Percentiles rank a stretch among this genome's conserved stretches.
These are phyloP conservation scores for Thalassaphorura encarpata DNA, from an alignment of 1,140 invertebrate species.

Conservation along the genomic window DNA sequence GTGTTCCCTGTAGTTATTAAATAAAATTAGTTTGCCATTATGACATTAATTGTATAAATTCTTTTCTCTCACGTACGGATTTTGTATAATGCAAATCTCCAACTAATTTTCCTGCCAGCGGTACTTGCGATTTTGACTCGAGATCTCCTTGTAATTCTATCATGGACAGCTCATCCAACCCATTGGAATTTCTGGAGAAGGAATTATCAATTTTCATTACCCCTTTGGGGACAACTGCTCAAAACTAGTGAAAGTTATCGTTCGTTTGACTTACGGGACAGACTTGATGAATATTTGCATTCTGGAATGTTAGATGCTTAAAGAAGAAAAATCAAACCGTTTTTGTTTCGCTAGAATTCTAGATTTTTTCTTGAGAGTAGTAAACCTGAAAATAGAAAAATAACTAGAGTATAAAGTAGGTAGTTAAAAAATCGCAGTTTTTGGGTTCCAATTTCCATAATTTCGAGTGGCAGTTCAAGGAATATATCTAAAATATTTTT, in stretches of 20 bases:
- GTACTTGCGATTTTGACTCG: constrained; percentile 48
- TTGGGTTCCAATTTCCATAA: too few relatives aligned
- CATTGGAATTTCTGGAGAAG: constrained; percentile 26
- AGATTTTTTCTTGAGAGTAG: too few relatives aligned
- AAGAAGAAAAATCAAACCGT: neutral
- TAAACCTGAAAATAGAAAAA: too few relatives aligned
- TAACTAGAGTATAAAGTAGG: too few relatives aligned
- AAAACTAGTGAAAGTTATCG: too few relatives aligned
- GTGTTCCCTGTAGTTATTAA: constrained; percentile 44
- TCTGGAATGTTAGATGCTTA: neutral
- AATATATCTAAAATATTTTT: too few relatives aligned
- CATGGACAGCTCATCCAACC: constrained; percentile 57
- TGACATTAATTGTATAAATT: neutral
- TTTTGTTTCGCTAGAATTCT: too few relatives aligned
- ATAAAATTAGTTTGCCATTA: neutral
- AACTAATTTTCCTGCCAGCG: constrained; percentile 53
- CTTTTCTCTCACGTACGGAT: constrained; percentile 40
- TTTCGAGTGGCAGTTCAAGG: too few relatives aligned
- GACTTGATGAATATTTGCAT: constrained; percentile 23
- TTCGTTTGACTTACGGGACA: constrained; percentile 17
- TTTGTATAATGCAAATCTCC: constrained; percentile 71
- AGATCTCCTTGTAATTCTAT: constrained; percentile 78
- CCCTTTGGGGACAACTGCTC: neutral
- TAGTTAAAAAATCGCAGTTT: too few relatives aligned
- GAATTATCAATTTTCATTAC: neutral